A percentile compares a stretch with the other conserved stretches of the same genome.
Evolutionary conservation across 2,113 vertebrate genomes (phyloP).

Genomic region (Hystrix cristata): DNA sequence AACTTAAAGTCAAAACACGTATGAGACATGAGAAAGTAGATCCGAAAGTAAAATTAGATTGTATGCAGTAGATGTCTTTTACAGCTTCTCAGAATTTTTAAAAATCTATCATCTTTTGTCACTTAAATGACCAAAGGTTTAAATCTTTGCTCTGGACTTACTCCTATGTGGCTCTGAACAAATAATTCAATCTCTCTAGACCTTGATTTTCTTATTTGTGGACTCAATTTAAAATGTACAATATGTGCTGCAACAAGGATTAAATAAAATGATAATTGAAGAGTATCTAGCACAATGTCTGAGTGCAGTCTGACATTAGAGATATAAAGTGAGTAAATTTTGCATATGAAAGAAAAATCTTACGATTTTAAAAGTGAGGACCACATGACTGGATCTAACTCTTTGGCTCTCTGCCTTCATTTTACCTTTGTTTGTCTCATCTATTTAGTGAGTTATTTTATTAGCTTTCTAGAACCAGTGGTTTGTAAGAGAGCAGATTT

Average conservation of each 20-base stretch:
- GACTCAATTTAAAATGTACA: constrained; percentile 5
- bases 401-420: constrained; percentile 6
- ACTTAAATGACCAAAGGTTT: not conserved
- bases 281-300: not conserved
- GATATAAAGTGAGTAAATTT: constrained; percentile 5
- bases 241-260: not conserved
- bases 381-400: not conserved
- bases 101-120: not conserved
- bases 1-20: not conserved
- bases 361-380: not conserved
- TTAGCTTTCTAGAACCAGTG: not conserved
- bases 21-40: not conserved
- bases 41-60: constrained; percentile 30
- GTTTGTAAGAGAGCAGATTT: too few species aligned
- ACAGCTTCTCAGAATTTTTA: not conserved
- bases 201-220: not conserved
- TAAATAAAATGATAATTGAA: not conserved
- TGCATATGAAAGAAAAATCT: not conserved
- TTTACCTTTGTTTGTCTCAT: not conserved
- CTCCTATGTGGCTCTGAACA: not conserved
- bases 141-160: not conserved
- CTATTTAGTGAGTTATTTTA: not conserved
- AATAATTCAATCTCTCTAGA: not conserved
- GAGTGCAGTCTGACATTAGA: not conserved
- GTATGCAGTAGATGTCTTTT: not conserved